Conservation (phyloP, 1,140 invertebrate species). For the Drosophila fuyamai region DNA sequence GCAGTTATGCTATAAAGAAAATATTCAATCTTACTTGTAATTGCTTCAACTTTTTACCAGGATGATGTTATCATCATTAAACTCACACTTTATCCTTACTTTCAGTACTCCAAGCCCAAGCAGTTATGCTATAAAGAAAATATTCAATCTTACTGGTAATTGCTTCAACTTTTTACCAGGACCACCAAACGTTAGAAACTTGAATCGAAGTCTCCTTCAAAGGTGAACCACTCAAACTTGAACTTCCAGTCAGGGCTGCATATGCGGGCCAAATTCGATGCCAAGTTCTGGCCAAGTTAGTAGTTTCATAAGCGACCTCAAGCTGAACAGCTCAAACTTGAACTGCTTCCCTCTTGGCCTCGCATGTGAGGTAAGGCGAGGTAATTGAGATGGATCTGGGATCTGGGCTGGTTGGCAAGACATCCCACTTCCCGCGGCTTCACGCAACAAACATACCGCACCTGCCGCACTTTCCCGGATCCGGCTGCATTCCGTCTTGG, state of each 20-base stretch:
- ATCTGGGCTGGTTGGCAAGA: conserved; percentile 12
- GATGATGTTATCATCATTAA: background rate
- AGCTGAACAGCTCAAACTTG: conserved; percentile 36
- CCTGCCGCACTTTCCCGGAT: conserved; percentile 10
- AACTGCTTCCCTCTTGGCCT: conserved; percentile 19
- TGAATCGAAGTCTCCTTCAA: conserved; percentile 12
- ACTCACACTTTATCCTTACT: too few relatives aligned
- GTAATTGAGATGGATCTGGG: conserved; percentile 48
- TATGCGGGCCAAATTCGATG: conserved; percentile 24
- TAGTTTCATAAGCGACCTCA: conserved; percentile 38
- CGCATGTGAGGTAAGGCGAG: conserved; percentile 12
- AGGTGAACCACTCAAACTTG: conserved; percentile 37
- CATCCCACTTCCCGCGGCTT: conserved; percentile 27
- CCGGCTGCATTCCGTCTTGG: conserved; percentile 16
- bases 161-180: background rate
- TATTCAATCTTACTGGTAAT: conserved; percentile 3
- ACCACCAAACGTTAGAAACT: background rate
- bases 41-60: conserved; percentile 1
- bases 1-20: background rate
- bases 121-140: background rate
- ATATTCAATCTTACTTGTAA: conserved; percentile 1
- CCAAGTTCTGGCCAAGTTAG: conserved; percentile 39
- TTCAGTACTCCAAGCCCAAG: background rate
- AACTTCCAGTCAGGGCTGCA: conserved; percentile 20
- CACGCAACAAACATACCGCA: conserved; percentile 32